phyloP scores from a whole-genome alignment of 2,888 invertebrate species.

The Caenorhabditis virilis region DNA sequence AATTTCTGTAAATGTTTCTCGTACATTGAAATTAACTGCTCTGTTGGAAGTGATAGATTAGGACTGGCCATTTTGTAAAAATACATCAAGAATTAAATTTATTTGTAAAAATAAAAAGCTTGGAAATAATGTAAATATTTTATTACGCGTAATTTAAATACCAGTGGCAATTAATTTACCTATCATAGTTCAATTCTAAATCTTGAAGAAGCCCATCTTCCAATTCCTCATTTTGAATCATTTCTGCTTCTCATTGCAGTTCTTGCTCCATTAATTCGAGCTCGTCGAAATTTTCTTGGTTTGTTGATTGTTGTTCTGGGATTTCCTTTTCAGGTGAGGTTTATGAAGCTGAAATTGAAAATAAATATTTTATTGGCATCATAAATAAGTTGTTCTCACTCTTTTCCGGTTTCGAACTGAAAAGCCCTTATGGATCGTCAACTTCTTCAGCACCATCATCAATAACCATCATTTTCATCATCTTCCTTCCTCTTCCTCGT shows the following conservation, averaged over 20 bases:
- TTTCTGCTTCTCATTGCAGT: neutral
- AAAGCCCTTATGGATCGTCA: neutral
- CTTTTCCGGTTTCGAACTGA: too few relatives aligned
- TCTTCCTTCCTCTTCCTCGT: conserved; percentile 18
- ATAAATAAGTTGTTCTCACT: too few relatives aligned
- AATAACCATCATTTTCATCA: conserved; percentile 13
- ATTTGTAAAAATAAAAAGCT: neutral
- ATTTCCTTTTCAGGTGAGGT: neutral
- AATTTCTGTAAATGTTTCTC: neutral
- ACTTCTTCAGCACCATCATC: conserved; percentile 6
- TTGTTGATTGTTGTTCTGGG: neutral
- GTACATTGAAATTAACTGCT: conserved; percentile 28
- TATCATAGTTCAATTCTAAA: conserved; percentile 29
- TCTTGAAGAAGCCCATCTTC: conserved; percentile 39
- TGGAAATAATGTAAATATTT: neutral
- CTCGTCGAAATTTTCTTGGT: neutral
- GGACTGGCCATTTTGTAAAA: conserved; percentile 10
- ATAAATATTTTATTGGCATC: too few relatives aligned
- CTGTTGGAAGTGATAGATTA: conserved; percentile 15
- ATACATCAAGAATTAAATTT: neutral
- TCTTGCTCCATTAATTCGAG: neutral
- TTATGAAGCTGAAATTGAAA: too few relatives aligned
- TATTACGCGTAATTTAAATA: conserved; percentile 3
- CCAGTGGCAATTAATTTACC: neutral
- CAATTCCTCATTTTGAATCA: conserved; percentile 9